Evolutionary conservation across 2,113 vertebrate species (phyloP), one percentile per base, ranked within the genome.

Genomic region (Ginglymostoma cirratum): DNA sequence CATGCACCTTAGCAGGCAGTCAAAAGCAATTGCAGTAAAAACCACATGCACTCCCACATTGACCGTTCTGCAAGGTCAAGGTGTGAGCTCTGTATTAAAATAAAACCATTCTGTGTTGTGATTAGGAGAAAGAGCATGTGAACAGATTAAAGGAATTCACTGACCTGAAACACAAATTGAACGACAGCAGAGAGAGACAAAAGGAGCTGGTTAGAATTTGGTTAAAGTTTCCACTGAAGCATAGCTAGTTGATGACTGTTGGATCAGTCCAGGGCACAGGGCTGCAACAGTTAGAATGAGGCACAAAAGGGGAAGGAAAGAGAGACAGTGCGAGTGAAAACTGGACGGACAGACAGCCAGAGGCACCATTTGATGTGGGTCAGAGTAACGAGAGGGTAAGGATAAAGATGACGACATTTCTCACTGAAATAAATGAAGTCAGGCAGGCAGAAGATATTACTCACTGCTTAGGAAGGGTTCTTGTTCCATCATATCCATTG

Each of bases 401-500:
- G 23, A 24, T 30, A 76, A 76, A 76, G 34, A 76, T 70, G 27
- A 52, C 72, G 94, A 1, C 14, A 61, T 27, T n/a, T 70, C 92
- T 70, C 94, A 70, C 45, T 70, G 92, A 94, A 42, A 21, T 95
- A 30, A 65, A 95, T 38, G 48, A 95, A 86, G 45, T 70, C 97
- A 97, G 97, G 97, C 97, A 96, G 97, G 96, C 96, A 97, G 97
- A 97, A 97, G 96, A 96, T 96, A 98, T 97, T 99, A 99, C 99
- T 99, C 98, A 99, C 99, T 99, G 97, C 98, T 98, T 98, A 99
- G 98, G 98, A 99, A 99, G 97, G 99, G 99, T 96, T 99, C 98
- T 96, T 99, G 98, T 97, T 99, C 99, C 99, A 99, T 98, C 98
- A 99, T 99, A 98, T 99, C 99, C 99, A 99, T 99, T 97, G 99